phyloP scores from a whole-genome alignment of 2,888 invertebrate genomes.

The Acanthacorydalis orientalis region DNA sequence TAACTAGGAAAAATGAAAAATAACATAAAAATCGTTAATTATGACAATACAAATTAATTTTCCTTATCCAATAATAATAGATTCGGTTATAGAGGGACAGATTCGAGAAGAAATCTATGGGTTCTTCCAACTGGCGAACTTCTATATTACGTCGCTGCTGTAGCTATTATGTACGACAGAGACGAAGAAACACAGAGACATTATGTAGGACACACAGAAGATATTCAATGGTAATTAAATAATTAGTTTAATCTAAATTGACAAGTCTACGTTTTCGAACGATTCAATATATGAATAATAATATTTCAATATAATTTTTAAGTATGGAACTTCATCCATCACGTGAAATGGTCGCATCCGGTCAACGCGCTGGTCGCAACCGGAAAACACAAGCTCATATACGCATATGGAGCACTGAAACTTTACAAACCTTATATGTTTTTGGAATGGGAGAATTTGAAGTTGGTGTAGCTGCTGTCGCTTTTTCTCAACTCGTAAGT shows the following conservation, averaged over 20 bases:
- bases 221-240: conserved; percentile 65
- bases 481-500: conserved; percentile 71
- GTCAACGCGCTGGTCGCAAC: conserved; percentile 70
- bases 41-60: conserved; percentile 9
- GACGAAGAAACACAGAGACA: conserved; percentile 78
- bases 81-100: conserved; percentile 86
- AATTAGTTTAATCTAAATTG: neutral
- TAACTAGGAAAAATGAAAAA: no score
- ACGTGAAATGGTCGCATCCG: conserved; percentile 74
- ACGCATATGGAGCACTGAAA: conserved; percentile 82
- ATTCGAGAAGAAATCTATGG: conserved; percentile 79
- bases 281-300: neutral
- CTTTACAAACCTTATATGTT: conserved; percentile 72
- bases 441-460: conserved; percentile 86
- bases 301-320: conserved; percentile 4
- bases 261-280: neutral
- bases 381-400: conserved; percentile 78
- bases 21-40: no score
- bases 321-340: conserved; percentile 83
- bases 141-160: conserved; percentile 81
- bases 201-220: conserved; percentile 83
- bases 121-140: conserved; percentile 86
- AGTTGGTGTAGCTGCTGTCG: conserved; percentile 71
- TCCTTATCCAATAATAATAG: conserved; percentile 30
- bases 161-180: conserved; percentile 74